phyloP scores from a whole-genome alignment of 2,888 invertebrate species.

The Calephelis perditalis region DNA sequence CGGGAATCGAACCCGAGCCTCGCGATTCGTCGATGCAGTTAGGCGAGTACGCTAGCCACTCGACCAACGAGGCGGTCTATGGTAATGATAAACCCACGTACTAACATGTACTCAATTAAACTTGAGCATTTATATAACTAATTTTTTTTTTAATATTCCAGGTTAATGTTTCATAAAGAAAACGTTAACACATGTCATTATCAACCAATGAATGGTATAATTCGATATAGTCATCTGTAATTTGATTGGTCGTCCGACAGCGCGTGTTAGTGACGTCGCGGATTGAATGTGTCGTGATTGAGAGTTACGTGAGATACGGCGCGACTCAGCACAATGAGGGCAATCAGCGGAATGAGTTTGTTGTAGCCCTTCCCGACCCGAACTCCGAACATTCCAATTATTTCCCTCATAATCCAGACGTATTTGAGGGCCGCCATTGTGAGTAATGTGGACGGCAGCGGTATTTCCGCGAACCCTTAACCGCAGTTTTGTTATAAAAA shows the following conservation, averaged over 20 bases:
- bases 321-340: slow-evolving; percentile 49
- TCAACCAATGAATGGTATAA: slow-evolving; percentile 7
- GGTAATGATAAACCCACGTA: too few species aligned
- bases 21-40: too few species aligned
- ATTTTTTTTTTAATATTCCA: too few species aligned
- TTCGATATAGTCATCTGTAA: slow-evolving; percentile 23
- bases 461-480: neutral
- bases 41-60: too few species aligned
- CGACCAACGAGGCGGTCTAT: too few species aligned
- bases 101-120: too few species aligned
- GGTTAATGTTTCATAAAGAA: too few species aligned
- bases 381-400: slow-evolving; percentile 14
- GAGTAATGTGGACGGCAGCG: neutral
- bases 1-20: too few species aligned
- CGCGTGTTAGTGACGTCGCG: slow-evolving; percentile 30
- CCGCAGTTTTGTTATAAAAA: neutral
- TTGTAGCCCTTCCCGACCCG: slow-evolving; percentile 29
- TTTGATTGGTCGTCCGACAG: slow-evolving; percentile 32
- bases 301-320: slow-evolving; percentile 41
- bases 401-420: neutral
- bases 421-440: neutral
- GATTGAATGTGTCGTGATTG: slow-evolving; percentile 56
- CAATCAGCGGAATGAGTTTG: slow-evolving; percentile 55
- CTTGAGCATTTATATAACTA: too few species aligned
- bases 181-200: too few species aligned